phyloP scores from a whole-genome alignment of 1,140 invertebrate species.

The Temnothorax nylanderi region DNA sequence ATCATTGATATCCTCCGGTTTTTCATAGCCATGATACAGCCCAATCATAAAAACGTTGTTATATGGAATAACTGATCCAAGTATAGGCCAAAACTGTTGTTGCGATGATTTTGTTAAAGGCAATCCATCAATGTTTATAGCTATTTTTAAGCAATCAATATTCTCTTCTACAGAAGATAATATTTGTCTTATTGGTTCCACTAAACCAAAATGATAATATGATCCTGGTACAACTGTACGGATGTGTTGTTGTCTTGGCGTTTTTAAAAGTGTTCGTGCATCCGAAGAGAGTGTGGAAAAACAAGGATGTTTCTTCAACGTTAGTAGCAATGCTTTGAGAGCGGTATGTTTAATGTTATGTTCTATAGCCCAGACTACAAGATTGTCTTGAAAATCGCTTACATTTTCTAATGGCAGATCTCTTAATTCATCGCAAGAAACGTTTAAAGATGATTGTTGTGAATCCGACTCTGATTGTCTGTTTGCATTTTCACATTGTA shows the following conservation, averaged over 20 bases:
- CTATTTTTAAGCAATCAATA: not conserved
- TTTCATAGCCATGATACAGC: conserved; percentile 20
- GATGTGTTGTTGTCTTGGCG: not conserved
- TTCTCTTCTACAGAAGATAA: not conserved
- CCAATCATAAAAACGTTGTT: not conserved
- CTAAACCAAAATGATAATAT: conserved; percentile 8
- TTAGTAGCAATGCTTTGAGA: not conserved
- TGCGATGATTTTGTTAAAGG: not conserved
- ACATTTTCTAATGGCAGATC: not conserved
- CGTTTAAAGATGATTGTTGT: not conserved
- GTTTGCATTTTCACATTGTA: not conserved
- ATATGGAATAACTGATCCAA: not conserved
- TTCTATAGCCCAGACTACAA: not conserved
- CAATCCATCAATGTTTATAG: not conserved
- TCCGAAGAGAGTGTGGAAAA: not conserved
- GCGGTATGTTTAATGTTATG: not conserved
- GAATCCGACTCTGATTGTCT: not conserved
- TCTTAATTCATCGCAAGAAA: not conserved
- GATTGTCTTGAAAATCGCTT: not conserved
- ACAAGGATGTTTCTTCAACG: not conserved
- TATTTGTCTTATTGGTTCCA: not conserved
- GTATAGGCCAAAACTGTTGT: conserved; percentile 22
- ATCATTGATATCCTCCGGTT: not conserved
- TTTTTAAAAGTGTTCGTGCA: conserved; percentile 11
- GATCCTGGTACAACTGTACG: not conserved